Evolutionary conservation across 2,113 vertebrate species (phyloP).

Genomic region (Prolemur simus): DNA sequence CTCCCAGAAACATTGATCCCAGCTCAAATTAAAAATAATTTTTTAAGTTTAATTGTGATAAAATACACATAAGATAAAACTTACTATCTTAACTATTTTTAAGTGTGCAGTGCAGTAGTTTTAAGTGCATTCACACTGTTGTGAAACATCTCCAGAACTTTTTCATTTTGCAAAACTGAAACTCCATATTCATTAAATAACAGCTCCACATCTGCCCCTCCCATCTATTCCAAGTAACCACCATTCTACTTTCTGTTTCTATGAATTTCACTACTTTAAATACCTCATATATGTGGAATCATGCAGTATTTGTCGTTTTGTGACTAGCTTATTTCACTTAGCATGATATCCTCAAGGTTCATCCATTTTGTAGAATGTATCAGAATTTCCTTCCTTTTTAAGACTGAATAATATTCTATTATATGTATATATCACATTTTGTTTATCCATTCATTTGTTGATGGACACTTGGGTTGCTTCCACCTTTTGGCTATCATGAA

Average conservation of each 20-base stretch:
- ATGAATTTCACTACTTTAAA: neutral
- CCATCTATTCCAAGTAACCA: neutral
- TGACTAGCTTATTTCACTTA: neutral
- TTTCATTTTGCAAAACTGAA: neutral
- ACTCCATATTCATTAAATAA: neutral
- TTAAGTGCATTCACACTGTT: neutral
- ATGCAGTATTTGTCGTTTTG: neutral
- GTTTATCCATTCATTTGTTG: neutral
- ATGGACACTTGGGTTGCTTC: neutral
- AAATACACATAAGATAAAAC: conserved; percentile 14
- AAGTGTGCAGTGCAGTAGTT: neutral
- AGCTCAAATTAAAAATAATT: neutral
- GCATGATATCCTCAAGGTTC: neutral
- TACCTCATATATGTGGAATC: neutral
- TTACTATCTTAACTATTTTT: neutral
- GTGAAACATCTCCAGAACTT: neutral
- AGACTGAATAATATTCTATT: neutral
- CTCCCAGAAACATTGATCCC: neutral
- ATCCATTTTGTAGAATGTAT: neutral
- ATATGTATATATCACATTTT: neutral
- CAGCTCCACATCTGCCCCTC: neutral
- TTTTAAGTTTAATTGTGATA: neutral
- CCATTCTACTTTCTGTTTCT: neutral
- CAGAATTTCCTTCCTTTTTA: conserved; percentile 8
- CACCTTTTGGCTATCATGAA: neutral